Percentiles rank a stretch among this genome's conserved stretches.
Conservation (phyloP, 2,888 invertebrate genomes). For the Tachina grossa region DNA sequence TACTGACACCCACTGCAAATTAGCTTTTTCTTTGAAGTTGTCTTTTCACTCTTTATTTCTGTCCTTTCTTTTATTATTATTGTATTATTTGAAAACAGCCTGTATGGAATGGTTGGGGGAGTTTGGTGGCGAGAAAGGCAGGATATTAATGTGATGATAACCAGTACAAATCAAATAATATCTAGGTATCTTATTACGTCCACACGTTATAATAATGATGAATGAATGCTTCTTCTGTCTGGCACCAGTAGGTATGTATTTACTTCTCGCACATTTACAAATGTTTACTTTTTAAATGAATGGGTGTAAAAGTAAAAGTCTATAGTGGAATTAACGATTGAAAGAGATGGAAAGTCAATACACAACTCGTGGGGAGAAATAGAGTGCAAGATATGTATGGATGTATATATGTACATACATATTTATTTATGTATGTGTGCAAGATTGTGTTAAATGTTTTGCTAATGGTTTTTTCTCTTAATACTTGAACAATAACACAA, state of each 20-base stretch:
- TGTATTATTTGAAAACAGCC: too few relatives aligned
- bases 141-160: constrained; percentile 52
- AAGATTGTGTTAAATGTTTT: too few relatives aligned
- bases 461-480: background rate
- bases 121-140: background rate
- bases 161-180: constrained; percentile 66
- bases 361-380: background rate
- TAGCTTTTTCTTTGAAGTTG: constrained; percentile 57
- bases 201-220: constrained; percentile 48
- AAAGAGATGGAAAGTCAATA: background rate
- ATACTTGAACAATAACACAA: background rate
- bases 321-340: background rate
- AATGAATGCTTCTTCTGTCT: constrained; percentile 10
- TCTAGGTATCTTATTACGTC: constrained; percentile 68
- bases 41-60: constrained; percentile 5
- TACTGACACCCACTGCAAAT: constrained; percentile 44
- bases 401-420: background rate
- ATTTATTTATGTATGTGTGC: too few relatives aligned
- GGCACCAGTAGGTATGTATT: background rate
- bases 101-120: background rate
- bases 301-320: background rate
- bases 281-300: background rate
- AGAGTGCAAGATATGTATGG: background rate
- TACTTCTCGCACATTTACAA: background rate
- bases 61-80: constrained; percentile 12